A percentile compares a stretch with the other conserved stretches of the same genome.
phyloP scores from a whole-genome alignment of 2,113 vertebrate species.

The Malurus cyaneus region DNA sequence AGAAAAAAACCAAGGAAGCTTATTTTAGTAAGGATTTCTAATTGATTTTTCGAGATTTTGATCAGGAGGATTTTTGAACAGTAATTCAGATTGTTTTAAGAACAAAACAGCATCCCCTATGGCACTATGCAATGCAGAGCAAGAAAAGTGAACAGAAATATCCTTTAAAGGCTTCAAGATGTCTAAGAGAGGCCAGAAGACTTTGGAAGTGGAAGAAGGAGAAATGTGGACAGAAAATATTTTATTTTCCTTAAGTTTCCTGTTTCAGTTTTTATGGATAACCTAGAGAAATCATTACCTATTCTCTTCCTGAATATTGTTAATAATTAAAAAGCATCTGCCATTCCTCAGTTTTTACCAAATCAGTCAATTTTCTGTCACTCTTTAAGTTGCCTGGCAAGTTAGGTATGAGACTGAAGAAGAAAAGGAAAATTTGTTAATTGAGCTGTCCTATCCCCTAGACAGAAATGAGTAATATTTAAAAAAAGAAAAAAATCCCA shows the following conservation, averaged over 20 bases:
- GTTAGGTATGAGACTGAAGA: background rate
- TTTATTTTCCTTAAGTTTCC: background rate
- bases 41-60: background rate
- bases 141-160: background rate
- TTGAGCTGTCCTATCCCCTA: background rate
- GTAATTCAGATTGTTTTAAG: accelerated
- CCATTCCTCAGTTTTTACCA: background rate
- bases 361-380: background rate
- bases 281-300: background rate
- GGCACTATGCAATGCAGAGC: background rate
- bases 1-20: background rate
- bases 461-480: background rate
- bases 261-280: background rate
- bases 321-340: background rate
- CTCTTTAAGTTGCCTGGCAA: background rate
- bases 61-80: too few species aligned
- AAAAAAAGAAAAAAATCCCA: too few species aligned
- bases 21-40: too few species aligned
- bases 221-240: background rate
- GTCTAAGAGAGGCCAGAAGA: background rate
- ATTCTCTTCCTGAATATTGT: background rate
- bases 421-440: background rate
- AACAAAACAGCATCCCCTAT: accelerated
- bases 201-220: background rate
- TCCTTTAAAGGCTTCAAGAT: background rate